A percentile compares a stretch with the other conserved stretches of the same genome.
These are phyloP conservation scores for Zonitis immaculata DNA, from an alignment of 2,888 invertebrate genomes.

Conservation along the genomic window DNA sequence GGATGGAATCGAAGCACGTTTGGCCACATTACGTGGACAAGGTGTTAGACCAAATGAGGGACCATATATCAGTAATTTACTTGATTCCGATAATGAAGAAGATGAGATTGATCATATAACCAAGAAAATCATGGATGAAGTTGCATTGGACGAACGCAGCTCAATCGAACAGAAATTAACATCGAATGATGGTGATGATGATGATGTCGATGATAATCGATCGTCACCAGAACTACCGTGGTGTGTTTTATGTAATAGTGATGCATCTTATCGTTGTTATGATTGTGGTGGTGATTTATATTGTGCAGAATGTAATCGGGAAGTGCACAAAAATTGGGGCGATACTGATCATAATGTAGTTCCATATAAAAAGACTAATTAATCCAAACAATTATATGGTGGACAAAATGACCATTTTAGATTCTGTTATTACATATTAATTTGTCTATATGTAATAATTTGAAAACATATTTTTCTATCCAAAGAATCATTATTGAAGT, in stretches of 20 bases:
- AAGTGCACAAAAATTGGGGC: slow-evolving; percentile 55
- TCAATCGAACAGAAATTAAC: slow-evolving; percentile 23
- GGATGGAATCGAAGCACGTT: slow-evolving; percentile 53
- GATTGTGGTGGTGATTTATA: slow-evolving; percentile 79
- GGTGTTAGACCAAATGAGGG: slow-evolving; percentile 45
- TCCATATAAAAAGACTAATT: slow-evolving; percentile 29
- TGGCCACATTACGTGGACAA: slow-evolving; percentile 52
- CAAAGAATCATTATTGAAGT: neutral
- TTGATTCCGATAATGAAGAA: slow-evolving; percentile 46
- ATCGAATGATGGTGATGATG: slow-evolving; percentile 18
- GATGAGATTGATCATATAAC: slow-evolving; percentile 46
- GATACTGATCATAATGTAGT: slow-evolving; percentile 44
- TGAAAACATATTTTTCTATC: neutral
- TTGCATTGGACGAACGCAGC: slow-evolving; percentile 49
- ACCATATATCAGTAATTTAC: slow-evolving; percentile 40
- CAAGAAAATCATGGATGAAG: slow-evolving; percentile 51
- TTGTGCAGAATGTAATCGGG: slow-evolving; percentile 69
- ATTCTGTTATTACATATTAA: neutral
- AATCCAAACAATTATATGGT: neutral
- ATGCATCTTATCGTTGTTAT: slow-evolving; percentile 66
- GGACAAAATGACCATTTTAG: neutral
- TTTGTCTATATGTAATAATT: slow-evolving; percentile 1
- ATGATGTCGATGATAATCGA: slow-evolving; percentile 17
- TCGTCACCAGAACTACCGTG: slow-evolving; percentile 62
- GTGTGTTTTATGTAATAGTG: slow-evolving; percentile 83